Conservation (phyloP, 2,888 invertebrate species). For the Parochlus steinenii region DNA sequence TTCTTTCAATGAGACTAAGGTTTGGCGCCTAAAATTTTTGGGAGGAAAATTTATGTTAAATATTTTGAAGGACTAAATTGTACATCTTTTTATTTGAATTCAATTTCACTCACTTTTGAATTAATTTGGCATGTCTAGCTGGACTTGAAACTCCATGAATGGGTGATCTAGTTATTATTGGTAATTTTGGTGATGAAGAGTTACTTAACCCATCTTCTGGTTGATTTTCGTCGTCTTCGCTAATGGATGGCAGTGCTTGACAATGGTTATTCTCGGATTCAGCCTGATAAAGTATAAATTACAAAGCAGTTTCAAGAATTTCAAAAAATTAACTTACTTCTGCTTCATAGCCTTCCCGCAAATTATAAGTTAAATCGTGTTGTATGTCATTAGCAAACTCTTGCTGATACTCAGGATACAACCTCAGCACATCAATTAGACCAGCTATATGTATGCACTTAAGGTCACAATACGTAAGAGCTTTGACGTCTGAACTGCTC, state of each 20-base stretch:
- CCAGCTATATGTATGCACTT: slow-evolving; percentile 88
- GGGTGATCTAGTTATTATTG: slow-evolving; percentile 35
- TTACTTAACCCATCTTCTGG: slow-evolving; percentile 41
- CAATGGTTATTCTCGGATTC: slow-evolving; percentile 61
- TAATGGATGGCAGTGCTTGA: slow-evolving; percentile 80
- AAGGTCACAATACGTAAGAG: slow-evolving; percentile 88
- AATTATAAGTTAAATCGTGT: slow-evolving; percentile 87
- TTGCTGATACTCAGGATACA: slow-evolving; percentile 90
- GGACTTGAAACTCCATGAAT: slow-evolving; percentile 40
- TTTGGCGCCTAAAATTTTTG: slow-evolving; percentile 18
- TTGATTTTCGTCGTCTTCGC: slow-evolving; percentile 85
- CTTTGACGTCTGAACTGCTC: slow-evolving; percentile 88
- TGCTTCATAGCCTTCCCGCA: slow-evolving; percentile 82
- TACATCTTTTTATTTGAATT: neutral
- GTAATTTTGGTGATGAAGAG: slow-evolving; percentile 46
- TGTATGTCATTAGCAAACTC: slow-evolving; percentile 88
- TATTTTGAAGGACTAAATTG: neutral
- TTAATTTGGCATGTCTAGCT: slow-evolving; percentile 44
- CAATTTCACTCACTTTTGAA: slow-evolving; percentile 28
- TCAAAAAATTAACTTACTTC: slow-evolving; percentile 40
- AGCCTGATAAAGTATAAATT: neutral
- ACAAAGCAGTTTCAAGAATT: neutral
- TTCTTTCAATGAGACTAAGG: slow-evolving; percentile 6
- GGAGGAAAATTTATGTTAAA: neutral
- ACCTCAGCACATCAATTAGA: slow-evolving; percentile 68